A percentile compares a stretch with the other conserved stretches of the same genome.
Conservation (phyloP, 2,113 vertebrate species). For the Rhinolophus ferrumequinum region DNA sequence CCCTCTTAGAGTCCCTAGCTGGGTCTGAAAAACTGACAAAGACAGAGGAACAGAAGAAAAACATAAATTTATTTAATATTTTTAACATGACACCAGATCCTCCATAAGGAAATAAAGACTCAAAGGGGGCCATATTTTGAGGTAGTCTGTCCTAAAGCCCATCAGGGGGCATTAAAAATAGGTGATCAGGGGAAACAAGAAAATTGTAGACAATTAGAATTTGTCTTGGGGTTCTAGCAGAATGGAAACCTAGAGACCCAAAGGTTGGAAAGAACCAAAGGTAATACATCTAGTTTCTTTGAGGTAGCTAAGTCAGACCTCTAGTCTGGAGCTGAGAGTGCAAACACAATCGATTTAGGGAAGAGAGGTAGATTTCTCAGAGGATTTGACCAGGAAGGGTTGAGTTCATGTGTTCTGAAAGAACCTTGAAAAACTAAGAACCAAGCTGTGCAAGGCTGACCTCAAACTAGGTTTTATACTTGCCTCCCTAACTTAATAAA, state of each 20-base stretch:
- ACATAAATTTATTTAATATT: not conserved
- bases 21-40: not conserved
- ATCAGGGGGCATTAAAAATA: not conserved
- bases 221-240: not conserved
- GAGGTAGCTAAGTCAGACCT: not conserved
- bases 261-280: not conserved
- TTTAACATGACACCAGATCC: not conserved
- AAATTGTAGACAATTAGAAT: not conserved
- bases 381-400: slow-evolving; percentile 7
- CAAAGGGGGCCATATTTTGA: not conserved
- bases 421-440: not conserved
- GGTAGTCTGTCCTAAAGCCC: not conserved
- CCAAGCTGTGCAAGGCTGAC: not conserved
- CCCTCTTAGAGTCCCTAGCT: not conserved
- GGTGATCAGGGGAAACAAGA: not conserved
- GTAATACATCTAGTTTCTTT: not conserved
- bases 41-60: not conserved
- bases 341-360: slow-evolving; percentile 9
- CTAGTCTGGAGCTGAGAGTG: not conserved
- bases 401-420: not conserved
- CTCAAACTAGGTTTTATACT: not conserved
- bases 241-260: not conserved
- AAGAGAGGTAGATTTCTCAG: not conserved
- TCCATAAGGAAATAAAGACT: not conserved
- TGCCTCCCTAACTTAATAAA: slow-evolving; percentile 14